Evolutionary conservation across 1,140 invertebrate species (phyloP).

Genomic region (Pseudomyrmex flavicornis): DNA sequence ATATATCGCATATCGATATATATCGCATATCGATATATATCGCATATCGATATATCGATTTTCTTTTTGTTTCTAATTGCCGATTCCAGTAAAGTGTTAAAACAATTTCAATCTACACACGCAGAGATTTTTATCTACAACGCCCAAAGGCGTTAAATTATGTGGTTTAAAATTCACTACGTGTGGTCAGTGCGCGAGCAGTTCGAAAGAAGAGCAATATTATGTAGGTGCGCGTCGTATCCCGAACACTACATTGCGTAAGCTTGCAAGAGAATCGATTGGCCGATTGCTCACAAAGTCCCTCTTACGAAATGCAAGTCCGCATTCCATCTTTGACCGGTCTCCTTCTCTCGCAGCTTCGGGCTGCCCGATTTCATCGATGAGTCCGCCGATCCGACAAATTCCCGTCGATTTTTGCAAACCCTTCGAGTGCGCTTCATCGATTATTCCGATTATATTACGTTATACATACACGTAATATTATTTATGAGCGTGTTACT

Average conservation of each 20-base stretch:
- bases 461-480: too few relatives aligned
- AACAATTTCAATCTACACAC: not conserved
- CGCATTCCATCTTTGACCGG: constrained; percentile 77
- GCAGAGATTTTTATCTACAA: not conserved
- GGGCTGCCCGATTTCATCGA: constrained; percentile 67
- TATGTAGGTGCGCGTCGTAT: constrained; percentile 42
- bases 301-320: constrained; percentile 74
- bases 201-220: not conserved
- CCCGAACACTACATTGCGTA: constrained; percentile 61
- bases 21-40: too few relatives aligned
- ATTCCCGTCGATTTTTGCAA: constrained; percentile 61
- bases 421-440: constrained; percentile 56
- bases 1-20: too few relatives aligned
- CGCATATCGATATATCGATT: too few relatives aligned
- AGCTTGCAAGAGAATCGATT: constrained; percentile 60
- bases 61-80: too few relatives aligned
- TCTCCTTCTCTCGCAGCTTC: constrained; percentile 55
- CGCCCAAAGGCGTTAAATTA: not conserved
- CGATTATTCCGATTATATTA: constrained; percentile 39
- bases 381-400: constrained; percentile 73
- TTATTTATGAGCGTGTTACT: too few relatives aligned
- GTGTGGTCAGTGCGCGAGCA: constrained; percentile 69
- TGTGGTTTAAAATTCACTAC: constrained; percentile 83
- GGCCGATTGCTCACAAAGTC: constrained; percentile 78
- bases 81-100: too few relatives aligned